Evolutionary conservation across 2,888 invertebrate species (phyloP).

Genomic region (Adelphocoris suturalis): DNA sequence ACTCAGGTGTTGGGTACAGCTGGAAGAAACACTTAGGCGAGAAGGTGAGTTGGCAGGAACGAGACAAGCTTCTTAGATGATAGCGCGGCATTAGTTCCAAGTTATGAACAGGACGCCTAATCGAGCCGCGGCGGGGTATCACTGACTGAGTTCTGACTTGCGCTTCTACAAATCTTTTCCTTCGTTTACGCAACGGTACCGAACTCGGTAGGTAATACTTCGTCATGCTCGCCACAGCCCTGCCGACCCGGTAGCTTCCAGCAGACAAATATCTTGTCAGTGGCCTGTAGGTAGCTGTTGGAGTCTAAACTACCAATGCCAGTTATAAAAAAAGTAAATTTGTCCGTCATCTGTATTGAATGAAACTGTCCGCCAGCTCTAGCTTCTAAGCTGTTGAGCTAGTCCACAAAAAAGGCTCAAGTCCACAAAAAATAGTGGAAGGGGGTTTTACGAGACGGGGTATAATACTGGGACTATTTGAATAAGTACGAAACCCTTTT

Average conservation of each 20-base stretch:
- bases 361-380: too few species aligned
- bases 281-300: too few species aligned
- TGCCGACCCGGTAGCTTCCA: neutral
- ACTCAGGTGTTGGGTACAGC: neutral
- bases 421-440: constrained; percentile 64
- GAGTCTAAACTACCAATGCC: too few species aligned
- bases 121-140: neutral
- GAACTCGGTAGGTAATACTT: neutral
- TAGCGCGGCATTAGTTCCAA: neutral
- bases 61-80: neutral
- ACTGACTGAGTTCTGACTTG: neutral
- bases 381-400: too few species aligned
- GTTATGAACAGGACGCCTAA: neutral
- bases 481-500: neutral
- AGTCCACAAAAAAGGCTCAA: too few species aligned
- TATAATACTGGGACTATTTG: constrained; percentile 54
- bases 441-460: constrained; percentile 26
- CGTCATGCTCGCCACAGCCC: neutral
- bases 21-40: constrained; percentile 19
- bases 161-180: constrained; percentile 25
- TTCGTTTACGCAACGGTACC: constrained; percentile 25
- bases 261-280: neutral
- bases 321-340: too few species aligned
- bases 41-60: constrained; percentile 8
- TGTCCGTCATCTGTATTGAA: too few species aligned